Evolutionary conservation across 2,888 invertebrate species (phyloP).

Genomic region (Macrophya annulata): DNA sequence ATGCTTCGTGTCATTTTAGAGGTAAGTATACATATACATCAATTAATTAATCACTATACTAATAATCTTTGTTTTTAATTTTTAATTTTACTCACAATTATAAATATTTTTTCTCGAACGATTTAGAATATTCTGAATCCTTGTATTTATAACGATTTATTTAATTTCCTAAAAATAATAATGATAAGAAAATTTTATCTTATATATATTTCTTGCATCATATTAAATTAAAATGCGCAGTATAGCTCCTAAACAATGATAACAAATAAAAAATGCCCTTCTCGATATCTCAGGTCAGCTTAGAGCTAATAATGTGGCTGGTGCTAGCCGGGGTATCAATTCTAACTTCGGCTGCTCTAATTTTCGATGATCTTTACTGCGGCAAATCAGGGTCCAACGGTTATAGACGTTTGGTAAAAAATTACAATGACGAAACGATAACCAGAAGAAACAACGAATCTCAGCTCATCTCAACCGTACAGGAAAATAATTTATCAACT

Average conservation of each 20-base stretch:
- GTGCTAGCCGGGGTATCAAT: slow-evolving; percentile 71
- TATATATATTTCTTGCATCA: neutral
- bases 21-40: slow-evolving; percentile 60
- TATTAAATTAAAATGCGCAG: neutral
- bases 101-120: neutral
- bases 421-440: neutral
- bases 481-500: neutral
- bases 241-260: neutral
- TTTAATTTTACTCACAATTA: neutral
- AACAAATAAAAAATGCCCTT: neutral
- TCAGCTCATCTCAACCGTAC: neutral
- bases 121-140: neutral
- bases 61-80: neutral
- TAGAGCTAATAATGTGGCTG: slow-evolving; percentile 69
- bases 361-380: slow-evolving; percentile 65
- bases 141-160: neutral
- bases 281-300: slow-evolving; percentile 62
- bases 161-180: neutral
- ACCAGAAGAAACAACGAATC: neutral
- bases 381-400: slow-evolving; percentile 43
- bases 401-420: slow-evolving; percentile 51
- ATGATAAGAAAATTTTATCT: neutral
- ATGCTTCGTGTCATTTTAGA: slow-evolving; percentile 66
- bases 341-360: slow-evolving; percentile 64
- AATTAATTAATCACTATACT: neutral